Conservation (phyloP, 2,113 vertebrate genomes). For the Phalacrocorax brasilianus region DNA sequence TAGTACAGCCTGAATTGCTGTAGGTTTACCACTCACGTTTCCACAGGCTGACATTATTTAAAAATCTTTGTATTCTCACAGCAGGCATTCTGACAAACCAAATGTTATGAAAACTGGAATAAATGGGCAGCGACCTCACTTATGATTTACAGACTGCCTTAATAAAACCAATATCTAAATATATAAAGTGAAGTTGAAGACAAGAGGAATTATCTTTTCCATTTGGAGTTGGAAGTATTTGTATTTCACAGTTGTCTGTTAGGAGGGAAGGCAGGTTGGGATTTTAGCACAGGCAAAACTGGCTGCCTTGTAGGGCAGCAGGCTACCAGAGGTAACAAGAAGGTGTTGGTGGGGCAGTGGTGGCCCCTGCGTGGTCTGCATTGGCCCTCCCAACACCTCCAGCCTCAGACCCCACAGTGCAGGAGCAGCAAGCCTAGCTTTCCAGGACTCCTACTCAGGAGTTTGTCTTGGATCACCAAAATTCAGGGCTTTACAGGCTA, state of each 20-base stretch:
- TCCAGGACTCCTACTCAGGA: background rate
- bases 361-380: accelerated
- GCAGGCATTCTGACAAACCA: background rate
- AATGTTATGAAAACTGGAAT: background rate
- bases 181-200: background rate
- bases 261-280: background rate
- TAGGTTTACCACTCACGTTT: background rate
- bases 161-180: background rate
- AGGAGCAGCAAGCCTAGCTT: background rate
- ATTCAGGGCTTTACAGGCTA: background rate
- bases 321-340: background rate
- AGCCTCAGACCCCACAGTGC: background rate
- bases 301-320: background rate
- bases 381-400: background rate
- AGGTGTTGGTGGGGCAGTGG: background rate
- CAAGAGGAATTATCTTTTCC: background rate
- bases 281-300: background rate
- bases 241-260: background rate
- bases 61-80: constrained; percentile 3
- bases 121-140: background rate
- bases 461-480: background rate
- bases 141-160: background rate
- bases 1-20: background rate
- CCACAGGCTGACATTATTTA: background rate
- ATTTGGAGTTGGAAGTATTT: background rate